Conservation (phyloP, 1,140 invertebrate genomes). For the Apocrypta bakeri region DNA sequence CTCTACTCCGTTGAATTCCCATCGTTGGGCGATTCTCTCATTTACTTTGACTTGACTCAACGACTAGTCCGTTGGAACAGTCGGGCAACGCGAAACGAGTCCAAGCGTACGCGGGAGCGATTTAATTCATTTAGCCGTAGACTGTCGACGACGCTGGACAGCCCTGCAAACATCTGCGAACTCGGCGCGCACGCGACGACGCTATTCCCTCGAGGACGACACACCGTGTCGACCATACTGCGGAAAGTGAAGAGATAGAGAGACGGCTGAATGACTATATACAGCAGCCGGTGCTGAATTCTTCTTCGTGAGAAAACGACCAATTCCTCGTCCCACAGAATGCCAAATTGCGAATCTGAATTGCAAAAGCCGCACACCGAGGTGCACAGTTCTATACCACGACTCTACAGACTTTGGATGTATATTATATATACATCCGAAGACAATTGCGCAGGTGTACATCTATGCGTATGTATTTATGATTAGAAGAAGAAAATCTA, state of each 20-base stretch:
- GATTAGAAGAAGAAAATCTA: neutral
- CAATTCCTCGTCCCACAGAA: conserved; percentile 31
- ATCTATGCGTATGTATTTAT: too few species aligned
- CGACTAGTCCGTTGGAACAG: neutral
- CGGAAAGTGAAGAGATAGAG: neutral
- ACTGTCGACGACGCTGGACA: conserved; percentile 16
- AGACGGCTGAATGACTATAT: conserved; percentile 38
- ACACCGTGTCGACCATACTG: neutral
- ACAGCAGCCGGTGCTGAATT: conserved; percentile 6
- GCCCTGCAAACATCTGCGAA: conserved; percentile 62
- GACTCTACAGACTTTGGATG: neutral
- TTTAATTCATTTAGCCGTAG: conserved; percentile 60
- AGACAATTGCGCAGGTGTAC: neutral
- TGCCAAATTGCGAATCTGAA: conserved; percentile 50
- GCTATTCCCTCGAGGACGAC: conserved; percentile 51
- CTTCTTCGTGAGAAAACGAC: conserved; percentile 46
- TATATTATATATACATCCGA: neutral
- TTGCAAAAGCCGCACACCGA: conserved; percentile 35
- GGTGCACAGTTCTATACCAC: too few species aligned
- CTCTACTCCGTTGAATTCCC: neutral
- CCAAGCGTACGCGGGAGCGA: conserved; percentile 40
- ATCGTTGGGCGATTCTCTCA: neutral
- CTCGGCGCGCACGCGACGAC: conserved; percentile 47
- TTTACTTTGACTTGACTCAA: neutral
- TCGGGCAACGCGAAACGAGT: neutral